Conservation (phyloP, 2,797 vertebrate species). For the Denticeps clupeoides region DNA sequence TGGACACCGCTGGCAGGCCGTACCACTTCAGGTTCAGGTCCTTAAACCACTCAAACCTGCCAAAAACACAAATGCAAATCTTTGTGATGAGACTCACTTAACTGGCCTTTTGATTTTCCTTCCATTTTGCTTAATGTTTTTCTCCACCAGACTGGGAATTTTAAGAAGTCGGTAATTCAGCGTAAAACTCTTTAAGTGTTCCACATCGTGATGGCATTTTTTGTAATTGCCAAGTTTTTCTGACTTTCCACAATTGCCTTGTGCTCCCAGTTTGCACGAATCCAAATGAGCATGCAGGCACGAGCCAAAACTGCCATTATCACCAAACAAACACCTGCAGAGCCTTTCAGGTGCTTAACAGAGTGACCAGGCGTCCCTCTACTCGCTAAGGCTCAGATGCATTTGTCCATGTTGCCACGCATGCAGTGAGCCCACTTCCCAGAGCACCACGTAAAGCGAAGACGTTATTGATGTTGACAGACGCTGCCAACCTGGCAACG, state of each 20-base stretch:
- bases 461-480: slow-evolving; percentile 27
- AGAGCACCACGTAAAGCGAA: too few relatives aligned
- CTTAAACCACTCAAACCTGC: slow-evolving; percentile 89
- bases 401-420: too few relatives aligned
- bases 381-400: slow-evolving; percentile 20
- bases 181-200: too few relatives aligned
- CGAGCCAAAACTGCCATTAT: slow-evolving; percentile 50
- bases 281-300: not conserved
- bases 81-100: too few relatives aligned
- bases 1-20: slow-evolving; percentile 82
- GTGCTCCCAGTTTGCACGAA: not conserved
- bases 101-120: too few relatives aligned
- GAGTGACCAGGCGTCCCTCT: slow-evolving; percentile 28
- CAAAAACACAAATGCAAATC: not conserved
- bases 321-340: slow-evolving; percentile 29
- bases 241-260: not conserved
- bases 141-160: too few relatives aligned
- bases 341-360: slow-evolving; percentile 28
- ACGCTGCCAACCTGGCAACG: slow-evolving; percentile 44
- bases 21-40: slow-evolving; percentile 93
- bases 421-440: too few relatives aligned
- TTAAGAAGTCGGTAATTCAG: too few relatives aligned
- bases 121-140: too few relatives aligned
- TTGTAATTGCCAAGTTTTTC: too few relatives aligned
- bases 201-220: not conserved